Percentiles rank a stretch among this genome's conserved stretches.
Evolutionary conservation across 2,113 vertebrate genomes (phyloP).

Genomic region (Rutilus rutilus): DNA sequence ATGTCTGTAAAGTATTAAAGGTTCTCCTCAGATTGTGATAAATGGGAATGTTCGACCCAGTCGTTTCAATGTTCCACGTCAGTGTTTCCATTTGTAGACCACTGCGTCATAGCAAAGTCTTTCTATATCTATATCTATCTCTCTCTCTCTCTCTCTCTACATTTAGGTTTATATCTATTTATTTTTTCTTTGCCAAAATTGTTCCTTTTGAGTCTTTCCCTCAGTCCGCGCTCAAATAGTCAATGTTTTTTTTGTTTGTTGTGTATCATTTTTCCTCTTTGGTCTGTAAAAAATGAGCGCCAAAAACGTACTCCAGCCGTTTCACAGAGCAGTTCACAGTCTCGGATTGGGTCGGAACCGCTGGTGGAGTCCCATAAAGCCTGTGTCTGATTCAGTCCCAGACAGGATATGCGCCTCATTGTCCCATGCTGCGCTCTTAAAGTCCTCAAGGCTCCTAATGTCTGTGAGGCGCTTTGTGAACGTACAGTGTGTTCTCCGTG

Average conservation of each 20-base stretch:
- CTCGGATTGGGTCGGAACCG: conserved; percentile 69
- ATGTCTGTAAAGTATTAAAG: conserved; percentile 83
- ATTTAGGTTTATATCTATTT: conserved; percentile 8
- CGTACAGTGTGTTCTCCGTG: conserved; percentile 67
- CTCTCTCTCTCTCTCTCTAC: neutral
- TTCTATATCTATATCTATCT: conserved; percentile 1
- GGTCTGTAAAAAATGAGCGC: conserved; percentile 94
- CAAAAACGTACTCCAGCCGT: conserved; percentile 91
- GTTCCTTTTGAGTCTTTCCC: conserved; percentile 54
- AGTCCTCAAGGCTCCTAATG: conserved; percentile 61
- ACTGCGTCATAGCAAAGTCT: conserved; percentile 23
- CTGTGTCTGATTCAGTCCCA: conserved; percentile 24
- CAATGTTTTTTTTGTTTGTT: conserved; percentile 60
- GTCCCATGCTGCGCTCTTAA: neutral
- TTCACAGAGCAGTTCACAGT: conserved; percentile 75
- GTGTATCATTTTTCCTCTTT: conserved; percentile 80
- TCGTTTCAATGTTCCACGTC: conserved; percentile 29
- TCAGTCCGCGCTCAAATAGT: conserved; percentile 66
- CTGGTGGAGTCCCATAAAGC: conserved; percentile 60
- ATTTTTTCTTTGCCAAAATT: neutral
- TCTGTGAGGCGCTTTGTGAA: conserved; percentile 63
- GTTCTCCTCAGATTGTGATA: conserved; percentile 69
- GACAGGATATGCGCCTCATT: conserved; percentile 7
- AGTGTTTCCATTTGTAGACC: conserved; percentile 27
- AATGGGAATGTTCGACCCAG: conserved; percentile 15